Conservation (phyloP, 2,113 vertebrate genomes). For the Mungos mungo region DNA sequence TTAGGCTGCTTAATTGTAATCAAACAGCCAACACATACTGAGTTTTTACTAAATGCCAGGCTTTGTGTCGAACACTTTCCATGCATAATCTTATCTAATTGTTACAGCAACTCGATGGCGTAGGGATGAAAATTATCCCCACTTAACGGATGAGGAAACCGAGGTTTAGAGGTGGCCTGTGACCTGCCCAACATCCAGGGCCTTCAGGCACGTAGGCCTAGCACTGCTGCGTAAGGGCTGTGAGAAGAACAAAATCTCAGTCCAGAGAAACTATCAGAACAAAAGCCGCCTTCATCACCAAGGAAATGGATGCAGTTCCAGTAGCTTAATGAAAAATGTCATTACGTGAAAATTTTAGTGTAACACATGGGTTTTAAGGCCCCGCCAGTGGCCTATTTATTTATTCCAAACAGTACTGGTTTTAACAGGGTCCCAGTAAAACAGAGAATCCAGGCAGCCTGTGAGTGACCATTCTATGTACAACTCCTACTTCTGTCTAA, state of each 20-base stretch:
- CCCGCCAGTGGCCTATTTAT: not conserved
- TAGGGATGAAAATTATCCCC: not conserved
- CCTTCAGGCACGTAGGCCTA: not conserved
- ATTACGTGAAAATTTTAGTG: not conserved
- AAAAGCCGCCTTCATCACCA: constrained; percentile 8
- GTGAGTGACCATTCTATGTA: not conserved
- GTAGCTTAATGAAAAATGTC: constrained; percentile 17
- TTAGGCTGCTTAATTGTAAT: not conserved
- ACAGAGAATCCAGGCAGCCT: not conserved
- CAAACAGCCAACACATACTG: not conserved
- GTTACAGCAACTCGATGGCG: not conserved
- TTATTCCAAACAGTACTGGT: constrained; percentile 7
- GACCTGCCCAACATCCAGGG: not conserved
- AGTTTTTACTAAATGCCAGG: not conserved
- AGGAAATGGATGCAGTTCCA: not conserved
- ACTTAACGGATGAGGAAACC: constrained; percentile 42
- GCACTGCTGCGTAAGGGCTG: not conserved
- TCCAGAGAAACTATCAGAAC: not conserved
- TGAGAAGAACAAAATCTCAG: not conserved
- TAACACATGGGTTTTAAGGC: not conserved
- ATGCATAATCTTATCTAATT: not conserved
- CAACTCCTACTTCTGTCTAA: constrained; percentile 17
- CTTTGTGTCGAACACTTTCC: not conserved
- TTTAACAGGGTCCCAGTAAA: constrained; percentile 27
- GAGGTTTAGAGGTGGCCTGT: not conserved